These are phyloP conservation scores for Zygogramma bicolorata DNA, from an alignment of 2,888 invertebrate genomes.

Conservation along the genomic window DNA sequence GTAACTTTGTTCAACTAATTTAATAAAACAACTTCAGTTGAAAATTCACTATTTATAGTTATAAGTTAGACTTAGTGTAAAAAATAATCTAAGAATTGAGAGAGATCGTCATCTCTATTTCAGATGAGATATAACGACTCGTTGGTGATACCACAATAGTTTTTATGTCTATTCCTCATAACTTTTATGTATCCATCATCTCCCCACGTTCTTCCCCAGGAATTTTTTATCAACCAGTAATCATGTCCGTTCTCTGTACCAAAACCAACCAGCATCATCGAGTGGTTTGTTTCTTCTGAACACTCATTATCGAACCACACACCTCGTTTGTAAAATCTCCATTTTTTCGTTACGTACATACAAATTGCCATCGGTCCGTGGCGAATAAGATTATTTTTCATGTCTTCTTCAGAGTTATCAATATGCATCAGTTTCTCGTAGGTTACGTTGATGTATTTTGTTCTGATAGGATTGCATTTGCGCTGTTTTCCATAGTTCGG, in stretches of 20 bases:
- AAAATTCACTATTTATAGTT: too few species aligned
- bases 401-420: conserved; percentile 13
- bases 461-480: conserved; percentile 12
- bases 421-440: conserved; percentile 5
- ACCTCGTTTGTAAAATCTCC: conserved; percentile 35
- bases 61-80: too few species aligned
- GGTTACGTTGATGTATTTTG: conserved; percentile 24
- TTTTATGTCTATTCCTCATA: conserved; percentile 29
- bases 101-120: too few species aligned
- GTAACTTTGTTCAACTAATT: too few species aligned
- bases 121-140: conserved; percentile 20
- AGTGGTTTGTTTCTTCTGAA: conserved; percentile 27
- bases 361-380: conserved; percentile 30
- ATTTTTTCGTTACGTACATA: conserved; percentile 31
- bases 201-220: conserved; percentile 66
- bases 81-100: too few species aligned
- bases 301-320: conserved; percentile 37
- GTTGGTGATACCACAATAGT: conserved; percentile 33
- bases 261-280: conserved; percentile 35
- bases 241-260: conserved; percentile 36
- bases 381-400: conserved; percentile 21
- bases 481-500: conserved; percentile 29
- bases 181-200: conserved; percentile 44
- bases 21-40: too few species aligned
- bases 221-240: too few species aligned